Conservation (phyloP, 2,113 vertebrate genomes). For the Oryzias javanicus region DNA sequence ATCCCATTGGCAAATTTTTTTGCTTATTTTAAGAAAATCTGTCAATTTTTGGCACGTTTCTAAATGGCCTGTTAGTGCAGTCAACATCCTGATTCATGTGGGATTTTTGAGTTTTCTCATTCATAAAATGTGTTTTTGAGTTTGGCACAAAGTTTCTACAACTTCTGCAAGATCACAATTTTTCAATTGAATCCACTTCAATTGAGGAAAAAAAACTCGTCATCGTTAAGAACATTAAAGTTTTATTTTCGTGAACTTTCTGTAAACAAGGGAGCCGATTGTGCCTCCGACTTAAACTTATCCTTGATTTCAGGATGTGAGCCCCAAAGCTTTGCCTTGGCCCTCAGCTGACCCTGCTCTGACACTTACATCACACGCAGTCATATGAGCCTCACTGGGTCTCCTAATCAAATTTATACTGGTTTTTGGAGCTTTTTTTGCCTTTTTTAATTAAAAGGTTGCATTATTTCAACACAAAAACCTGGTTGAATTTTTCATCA, state of each 20-base stretch:
- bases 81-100: too few species aligned
- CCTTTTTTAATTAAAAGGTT: neutral
- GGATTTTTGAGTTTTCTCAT: too few species aligned
- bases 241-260: neutral
- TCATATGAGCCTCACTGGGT: slow-evolving; percentile 36
- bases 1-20: too few species aligned
- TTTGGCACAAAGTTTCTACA: too few species aligned
- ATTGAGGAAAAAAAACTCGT: too few species aligned
- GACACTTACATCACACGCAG: slow-evolving; percentile 29
- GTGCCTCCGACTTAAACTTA: neutral
- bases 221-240: too few species aligned
- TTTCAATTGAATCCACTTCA: too few species aligned
- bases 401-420: slow-evolving; percentile 9
- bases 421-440: neutral
- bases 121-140: too few species aligned
- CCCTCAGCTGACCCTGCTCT: slow-evolving; percentile 33
- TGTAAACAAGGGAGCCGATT: neutral
- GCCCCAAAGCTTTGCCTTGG: slow-evolving; percentile 29
- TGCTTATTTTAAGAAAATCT: too few species aligned
- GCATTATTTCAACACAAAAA: neutral
- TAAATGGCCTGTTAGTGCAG: too few species aligned
- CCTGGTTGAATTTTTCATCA: neutral
- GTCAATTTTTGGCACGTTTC: too few species aligned
- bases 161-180: too few species aligned
- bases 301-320: slow-evolving; percentile 8